Evolutionary conservation across 1,140 invertebrate genomes (phyloP), one percentile per base, ranked within the genome.

Genomic region (Helicoverpa armigera): DNA sequence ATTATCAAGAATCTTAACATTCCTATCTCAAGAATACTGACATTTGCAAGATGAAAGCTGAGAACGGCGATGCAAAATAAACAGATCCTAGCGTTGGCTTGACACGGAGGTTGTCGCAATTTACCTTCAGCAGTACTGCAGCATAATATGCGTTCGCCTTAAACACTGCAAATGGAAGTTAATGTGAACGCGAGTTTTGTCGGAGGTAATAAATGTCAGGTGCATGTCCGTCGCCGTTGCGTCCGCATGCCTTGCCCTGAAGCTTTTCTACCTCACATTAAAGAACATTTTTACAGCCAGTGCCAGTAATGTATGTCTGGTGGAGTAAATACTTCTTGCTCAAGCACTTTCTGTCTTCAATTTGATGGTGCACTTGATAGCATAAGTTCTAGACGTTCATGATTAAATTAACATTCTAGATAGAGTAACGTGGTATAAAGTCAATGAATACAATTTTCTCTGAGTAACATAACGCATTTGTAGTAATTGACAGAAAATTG

Each of bases 171-270:
- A 72, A 72, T 72, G 72, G 29, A 60, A 74, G 72, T 74, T 74
- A 74, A 74, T 74, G 72, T 58, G 72, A 58, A 43, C 29, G 63
- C 48, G 74, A 77, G 53, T 75, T 77, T 80, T 73, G 54, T 69
- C 48, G 73, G 81, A 74, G 78, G 75, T 83, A 83, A 83, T 81
- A 85, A 85, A 79, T 80, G 81, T 80, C 79, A 80, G 60, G 58
- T 80, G 67, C 78, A 85, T 65, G 73, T 85, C 54, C 81, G 61
- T 56, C 74, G 73, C 18, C 10, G 48, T 31, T 43, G 61, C 23
- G 65, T 72, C 60, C 74, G 35, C 23, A 29, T 65, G 35, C 13
- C 54, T 61, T 74, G 65, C 48, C 50, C 48, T 48, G 63, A 16
- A 51, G 48, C 67, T 80, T 80, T 80, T 69, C 50, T 58, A 48